A percentile compares a stretch with the other conserved stretches of the same genome.
Evolutionary conservation across 2,113 vertebrate species (phyloP).

Genomic region (Hippoglossus stenolepis): DNA sequence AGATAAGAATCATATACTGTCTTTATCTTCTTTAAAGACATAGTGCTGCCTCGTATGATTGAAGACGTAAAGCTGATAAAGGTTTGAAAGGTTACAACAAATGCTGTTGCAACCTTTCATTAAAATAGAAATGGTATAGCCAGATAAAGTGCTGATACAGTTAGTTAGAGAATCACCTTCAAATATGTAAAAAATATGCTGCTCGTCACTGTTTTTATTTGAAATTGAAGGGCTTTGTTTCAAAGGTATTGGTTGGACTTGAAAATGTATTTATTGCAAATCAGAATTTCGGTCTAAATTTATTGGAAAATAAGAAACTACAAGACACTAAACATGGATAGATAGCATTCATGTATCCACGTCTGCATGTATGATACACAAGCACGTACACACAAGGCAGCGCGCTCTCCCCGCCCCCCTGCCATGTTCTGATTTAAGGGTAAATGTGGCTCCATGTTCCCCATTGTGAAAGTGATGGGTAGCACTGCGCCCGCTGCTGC

Average conservation of each 20-base stretch:
- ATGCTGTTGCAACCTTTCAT: neutral
- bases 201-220: neutral
- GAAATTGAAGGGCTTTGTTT: too few relatives aligned
- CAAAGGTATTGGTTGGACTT: too few relatives aligned
- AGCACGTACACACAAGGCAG: conserved; percentile 12
- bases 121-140: neutral
- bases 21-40: conserved; percentile 12
- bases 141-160: neutral
- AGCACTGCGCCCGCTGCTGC: conserved; percentile 53
- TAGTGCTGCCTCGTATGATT: neutral
- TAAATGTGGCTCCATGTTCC: conserved; percentile 61
- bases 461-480: conserved; percentile 68
- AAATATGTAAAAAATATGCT: neutral
- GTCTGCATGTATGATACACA: neutral
- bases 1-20: conserved; percentile 23
- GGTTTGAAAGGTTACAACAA: neutral
- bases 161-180: neutral
- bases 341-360: neutral
- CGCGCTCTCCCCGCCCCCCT: conserved; percentile 49
- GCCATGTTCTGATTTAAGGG: conserved; percentile 65
- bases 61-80: neutral
- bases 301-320: neutral
- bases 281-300: too few relatives aligned
- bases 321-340: neutral
- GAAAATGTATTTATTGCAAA: too few relatives aligned